phyloP scores from a whole-genome alignment of 2,888 invertebrate species.

The Syrphus vitripennis region DNA sequence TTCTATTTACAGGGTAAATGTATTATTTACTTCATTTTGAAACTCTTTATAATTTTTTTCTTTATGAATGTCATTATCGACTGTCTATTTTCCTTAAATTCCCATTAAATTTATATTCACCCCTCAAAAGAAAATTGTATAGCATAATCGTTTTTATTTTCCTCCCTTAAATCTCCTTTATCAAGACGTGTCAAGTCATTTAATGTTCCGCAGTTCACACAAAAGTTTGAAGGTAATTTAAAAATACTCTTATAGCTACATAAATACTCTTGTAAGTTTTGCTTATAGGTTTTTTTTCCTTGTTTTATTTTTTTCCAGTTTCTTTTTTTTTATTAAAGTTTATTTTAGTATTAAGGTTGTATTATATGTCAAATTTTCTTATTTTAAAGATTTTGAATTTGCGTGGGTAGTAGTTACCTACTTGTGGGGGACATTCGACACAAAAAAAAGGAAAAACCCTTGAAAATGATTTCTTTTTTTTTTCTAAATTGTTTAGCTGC shows the following conservation, averaged over 20 bases:
- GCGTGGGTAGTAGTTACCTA: no score
- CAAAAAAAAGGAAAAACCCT: no score
- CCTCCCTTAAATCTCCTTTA: neutral
- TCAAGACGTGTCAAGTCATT: neutral
- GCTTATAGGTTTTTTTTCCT: neutral
- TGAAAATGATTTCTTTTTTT: no score
- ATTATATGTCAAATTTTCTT: no score
- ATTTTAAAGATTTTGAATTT: neutral
- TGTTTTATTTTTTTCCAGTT: neutral
- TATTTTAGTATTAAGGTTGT: no score
- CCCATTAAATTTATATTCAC: neutral
- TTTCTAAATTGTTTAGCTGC: no score
- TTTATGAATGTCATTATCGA: neutral
- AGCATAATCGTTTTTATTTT: neutral
- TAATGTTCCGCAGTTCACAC: neutral
- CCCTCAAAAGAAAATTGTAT: neutral
- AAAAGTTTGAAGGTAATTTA: neutral
- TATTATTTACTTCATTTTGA: neutral
- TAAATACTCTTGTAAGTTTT: neutral
- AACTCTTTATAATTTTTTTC: no score
- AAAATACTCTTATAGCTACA: neutral
- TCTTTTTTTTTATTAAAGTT: no score
- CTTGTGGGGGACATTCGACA: no score
- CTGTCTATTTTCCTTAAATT: neutral
- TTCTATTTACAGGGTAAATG: no score